Evolutionary conservation across 2,797 vertebrate species (phyloP).

Genomic region (Acanthornis magna): DNA sequence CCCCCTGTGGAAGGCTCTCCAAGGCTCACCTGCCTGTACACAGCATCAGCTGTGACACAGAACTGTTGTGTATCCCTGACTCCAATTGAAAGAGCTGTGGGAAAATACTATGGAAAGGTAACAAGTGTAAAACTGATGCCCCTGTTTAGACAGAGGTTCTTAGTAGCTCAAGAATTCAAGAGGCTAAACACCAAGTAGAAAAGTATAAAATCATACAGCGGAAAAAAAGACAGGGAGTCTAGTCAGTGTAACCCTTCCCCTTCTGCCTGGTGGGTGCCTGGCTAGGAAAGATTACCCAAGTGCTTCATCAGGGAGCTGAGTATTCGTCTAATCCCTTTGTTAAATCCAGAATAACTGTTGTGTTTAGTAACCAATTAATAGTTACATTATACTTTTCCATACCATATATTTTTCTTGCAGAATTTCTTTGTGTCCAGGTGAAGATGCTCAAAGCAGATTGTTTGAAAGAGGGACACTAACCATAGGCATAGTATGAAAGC

Average conservation of each 20-base stretch:
- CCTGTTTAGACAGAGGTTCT: not conserved
- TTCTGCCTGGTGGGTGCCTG: not conserved
- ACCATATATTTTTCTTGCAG: not conserved
- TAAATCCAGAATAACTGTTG: not conserved
- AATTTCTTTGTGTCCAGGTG: not conserved
- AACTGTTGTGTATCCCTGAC: not conserved
- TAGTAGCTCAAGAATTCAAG: not conserved
- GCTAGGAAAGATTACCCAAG: not conserved
- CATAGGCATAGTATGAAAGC: not conserved
- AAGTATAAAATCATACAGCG: not conserved
- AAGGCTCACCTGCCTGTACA: not conserved
- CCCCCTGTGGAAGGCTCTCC: not conserved
- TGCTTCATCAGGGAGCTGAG: not conserved
- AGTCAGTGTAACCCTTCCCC: not conserved
- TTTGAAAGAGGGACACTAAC: not conserved
- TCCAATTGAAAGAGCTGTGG: not conserved
- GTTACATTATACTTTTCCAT: not conserved
- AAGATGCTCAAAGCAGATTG: not conserved
- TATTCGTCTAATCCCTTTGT: not conserved
- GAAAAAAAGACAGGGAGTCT: not conserved
- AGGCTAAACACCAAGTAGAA: not conserved
- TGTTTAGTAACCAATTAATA: not conserved
- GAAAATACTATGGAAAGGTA: not conserved
- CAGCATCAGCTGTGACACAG: not conserved
- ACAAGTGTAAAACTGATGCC: not conserved